Conservation (phyloP, 2,888 invertebrate species). For the Plemyria rubiginata region DNA sequence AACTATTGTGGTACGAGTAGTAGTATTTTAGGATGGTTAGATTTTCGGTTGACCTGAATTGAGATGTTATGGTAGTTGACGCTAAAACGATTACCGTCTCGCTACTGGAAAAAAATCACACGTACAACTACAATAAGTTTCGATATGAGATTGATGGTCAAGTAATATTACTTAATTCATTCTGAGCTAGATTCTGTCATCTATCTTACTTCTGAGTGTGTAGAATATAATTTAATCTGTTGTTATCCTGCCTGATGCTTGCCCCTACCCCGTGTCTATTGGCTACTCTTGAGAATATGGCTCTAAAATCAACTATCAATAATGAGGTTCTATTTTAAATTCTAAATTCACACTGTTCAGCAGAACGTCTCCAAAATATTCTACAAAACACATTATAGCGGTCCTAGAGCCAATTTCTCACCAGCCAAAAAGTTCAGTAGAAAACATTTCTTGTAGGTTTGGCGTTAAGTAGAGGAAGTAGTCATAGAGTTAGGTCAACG, state of each 20-base stretch:
- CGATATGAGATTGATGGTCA: not conserved
- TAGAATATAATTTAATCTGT: conserved; percentile 48
- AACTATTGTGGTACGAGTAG: not conserved
- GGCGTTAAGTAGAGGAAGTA: conserved; percentile 87
- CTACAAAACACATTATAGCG: not conserved
- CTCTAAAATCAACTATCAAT: conserved; percentile 44
- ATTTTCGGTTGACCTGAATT: not conserved
- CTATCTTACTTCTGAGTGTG: conserved; percentile 36
- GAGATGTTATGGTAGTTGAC: not conserved
- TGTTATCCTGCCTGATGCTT: conserved; percentile 76
- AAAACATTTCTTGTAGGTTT: conserved; percentile 84
- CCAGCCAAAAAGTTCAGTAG: conserved; percentile 60
- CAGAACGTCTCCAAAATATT: not conserved
- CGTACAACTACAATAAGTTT: not conserved
- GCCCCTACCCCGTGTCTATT: conserved; percentile 57
- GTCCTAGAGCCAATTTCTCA: conserved; percentile 60
- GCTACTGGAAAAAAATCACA: not conserved
- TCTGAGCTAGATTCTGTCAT: conserved; percentile 26
- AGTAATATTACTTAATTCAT: not conserved
- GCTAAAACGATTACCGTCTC: not conserved
- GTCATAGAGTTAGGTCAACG: conserved; percentile 85
- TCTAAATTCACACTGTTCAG: not conserved
- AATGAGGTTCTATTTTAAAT: not conserved
- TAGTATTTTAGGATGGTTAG: not conserved
- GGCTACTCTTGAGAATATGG: conserved; percentile 58